These are phyloP conservation scores for Hucho hucho DNA, from an alignment of 2,113 vertebrate species.

Conservation along the genomic window DNA sequence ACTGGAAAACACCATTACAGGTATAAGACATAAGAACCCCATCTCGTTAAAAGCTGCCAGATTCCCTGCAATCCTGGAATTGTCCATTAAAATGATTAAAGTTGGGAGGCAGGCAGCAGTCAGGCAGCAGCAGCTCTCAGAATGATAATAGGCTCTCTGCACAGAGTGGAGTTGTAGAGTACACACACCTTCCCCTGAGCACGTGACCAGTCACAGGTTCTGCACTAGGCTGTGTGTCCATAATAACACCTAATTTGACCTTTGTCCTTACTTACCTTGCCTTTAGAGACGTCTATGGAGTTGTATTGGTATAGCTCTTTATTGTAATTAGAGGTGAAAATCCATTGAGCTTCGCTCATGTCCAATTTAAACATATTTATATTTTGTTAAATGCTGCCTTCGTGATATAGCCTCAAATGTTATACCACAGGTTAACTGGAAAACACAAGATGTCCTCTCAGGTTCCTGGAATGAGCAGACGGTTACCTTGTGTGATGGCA, in stretches of 20 bases:
- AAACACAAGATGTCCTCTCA: too few relatives aligned
- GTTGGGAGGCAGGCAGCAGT: not conserved
- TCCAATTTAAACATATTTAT: too few relatives aligned
- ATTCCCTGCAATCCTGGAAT: constrained; percentile 28
- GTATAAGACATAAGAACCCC: constrained; percentile 34
- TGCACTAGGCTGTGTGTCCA: not conserved
- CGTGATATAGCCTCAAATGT: too few relatives aligned
- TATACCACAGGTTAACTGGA: too few relatives aligned
- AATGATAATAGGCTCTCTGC: not conserved
- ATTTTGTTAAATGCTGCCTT: too few relatives aligned
- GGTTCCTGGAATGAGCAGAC: too few relatives aligned
- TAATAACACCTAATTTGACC: not conserved
- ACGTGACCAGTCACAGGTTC: not conserved
- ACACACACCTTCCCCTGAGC: not conserved
- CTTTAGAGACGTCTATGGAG: not conserved
- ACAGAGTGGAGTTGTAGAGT: not conserved
- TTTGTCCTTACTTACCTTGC: too few relatives aligned
- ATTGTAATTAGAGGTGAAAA: too few relatives aligned
- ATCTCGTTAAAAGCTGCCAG: constrained; percentile 39
- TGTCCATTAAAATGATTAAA: constrained; percentile 49
- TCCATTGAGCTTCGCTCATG: too few relatives aligned
- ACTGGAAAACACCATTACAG: constrained; percentile 32
- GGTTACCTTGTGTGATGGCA: too few relatives aligned
- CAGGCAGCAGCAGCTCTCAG: not conserved
- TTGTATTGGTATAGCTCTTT: not conserved